Percentiles rank a stretch among this genome's conserved stretches.
Evolutionary conservation across 1,140 invertebrate species (phyloP).

Genomic region (Mercenaria mercenaria): DNA sequence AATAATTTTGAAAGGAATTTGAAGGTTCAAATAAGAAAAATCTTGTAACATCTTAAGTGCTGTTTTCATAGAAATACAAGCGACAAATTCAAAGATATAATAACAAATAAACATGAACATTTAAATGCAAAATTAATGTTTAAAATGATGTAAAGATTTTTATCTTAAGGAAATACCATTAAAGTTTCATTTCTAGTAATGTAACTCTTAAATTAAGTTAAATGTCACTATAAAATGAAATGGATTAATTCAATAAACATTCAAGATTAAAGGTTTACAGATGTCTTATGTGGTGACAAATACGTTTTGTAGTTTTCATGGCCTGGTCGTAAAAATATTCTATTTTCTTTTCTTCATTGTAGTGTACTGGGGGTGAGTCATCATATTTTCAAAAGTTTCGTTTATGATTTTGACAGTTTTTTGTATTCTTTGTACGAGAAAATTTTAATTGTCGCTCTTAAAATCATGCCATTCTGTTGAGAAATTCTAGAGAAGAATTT

Average conservation of each 20-base stretch:
- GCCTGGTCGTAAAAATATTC: neutral
- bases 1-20: too few species aligned
- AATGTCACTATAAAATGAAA: neutral
- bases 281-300: constrained; percentile 3
- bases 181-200: neutral
- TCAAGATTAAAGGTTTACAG: neutral
- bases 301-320: neutral
- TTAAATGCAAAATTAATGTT: constrained; percentile 14
- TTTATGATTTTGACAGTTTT: neutral
- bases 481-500: neutral
- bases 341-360: neutral
- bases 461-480: too few species aligned
- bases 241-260: constrained; percentile 20
- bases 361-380: neutral
- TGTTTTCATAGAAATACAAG: neutral
- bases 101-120: neutral
- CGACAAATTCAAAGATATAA: neutral
- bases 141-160: neutral
- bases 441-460: too few species aligned
- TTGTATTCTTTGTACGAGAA: neutral
- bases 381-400: neutral
- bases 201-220: constrained; percentile 5
- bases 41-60: neutral
- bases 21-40: neutral
- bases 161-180: neutral